phyloP scores from a whole-genome alignment of 2,797 vertebrate species.

The Steatocranus sp. region DNA sequence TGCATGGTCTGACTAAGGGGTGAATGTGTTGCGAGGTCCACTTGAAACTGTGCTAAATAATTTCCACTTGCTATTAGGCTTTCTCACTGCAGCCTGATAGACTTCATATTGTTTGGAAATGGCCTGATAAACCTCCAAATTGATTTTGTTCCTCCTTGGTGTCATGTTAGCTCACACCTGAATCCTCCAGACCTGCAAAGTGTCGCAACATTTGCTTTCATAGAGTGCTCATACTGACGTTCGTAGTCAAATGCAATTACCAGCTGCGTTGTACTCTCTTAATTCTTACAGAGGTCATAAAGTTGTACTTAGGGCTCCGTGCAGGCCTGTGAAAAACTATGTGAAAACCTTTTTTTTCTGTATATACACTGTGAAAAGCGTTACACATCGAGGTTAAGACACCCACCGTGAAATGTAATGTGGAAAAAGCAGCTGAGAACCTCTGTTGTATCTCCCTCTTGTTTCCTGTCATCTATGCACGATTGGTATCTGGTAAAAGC shows the following conservation, averaged over 20 bases:
- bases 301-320: background rate
- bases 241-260: background rate
- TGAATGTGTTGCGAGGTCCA: background rate
- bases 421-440: background rate
- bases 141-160: background rate
- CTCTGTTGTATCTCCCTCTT: background rate
- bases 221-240: background rate
- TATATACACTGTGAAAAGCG: background rate
- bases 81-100: background rate
- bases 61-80: background rate
- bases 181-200: background rate
- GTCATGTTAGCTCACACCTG: background rate
- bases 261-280: fast-evolving
- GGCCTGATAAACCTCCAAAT: background rate
- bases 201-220: background rate
- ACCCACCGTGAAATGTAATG: background rate
- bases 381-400: background rate
- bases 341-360: background rate
- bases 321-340: background rate
- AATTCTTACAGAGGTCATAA: background rate
- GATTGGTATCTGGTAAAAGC: background rate
- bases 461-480: background rate
- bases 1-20: background rate
- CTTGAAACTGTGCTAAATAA: background rate
- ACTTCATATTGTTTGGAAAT: background rate